phyloP scores from a whole-genome alignment of 2,797 vertebrate species.

The Silurus lanzhouensis region DNA sequence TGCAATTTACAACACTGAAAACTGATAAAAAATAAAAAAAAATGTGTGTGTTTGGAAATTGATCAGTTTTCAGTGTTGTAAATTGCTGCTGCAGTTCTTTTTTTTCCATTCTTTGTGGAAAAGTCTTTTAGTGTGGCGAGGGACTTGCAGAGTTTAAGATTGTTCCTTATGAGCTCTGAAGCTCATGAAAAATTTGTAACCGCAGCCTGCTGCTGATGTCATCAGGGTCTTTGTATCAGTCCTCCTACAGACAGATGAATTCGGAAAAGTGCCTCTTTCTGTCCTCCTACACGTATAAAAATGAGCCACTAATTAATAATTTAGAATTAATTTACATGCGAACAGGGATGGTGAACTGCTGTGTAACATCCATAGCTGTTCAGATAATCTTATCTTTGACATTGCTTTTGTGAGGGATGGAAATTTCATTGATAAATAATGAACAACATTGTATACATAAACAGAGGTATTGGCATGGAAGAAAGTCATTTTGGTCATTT shows the following conservation, averaged over 20 bases:
- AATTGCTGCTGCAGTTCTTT: too few relatives aligned
- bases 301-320: neutral
- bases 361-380: neutral
- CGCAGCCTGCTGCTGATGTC: constrained; percentile 35
- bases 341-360: neutral
- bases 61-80: too few relatives aligned
- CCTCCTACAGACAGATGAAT: neutral
- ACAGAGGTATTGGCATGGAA: too few relatives aligned
- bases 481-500: too few relatives aligned
- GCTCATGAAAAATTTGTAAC: constrained; percentile 28
- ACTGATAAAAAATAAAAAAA: too few relatives aligned
- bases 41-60: too few relatives aligned
- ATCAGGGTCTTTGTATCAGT: neutral
- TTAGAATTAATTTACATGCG: neutral
- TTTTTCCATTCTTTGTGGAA: neutral
- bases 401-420: neutral
- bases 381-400: neutral
- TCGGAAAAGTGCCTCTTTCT: constrained; percentile 9
- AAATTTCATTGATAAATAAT: too few relatives aligned
- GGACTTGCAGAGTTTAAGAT: neutral
- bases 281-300: neutral
- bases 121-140: neutral
- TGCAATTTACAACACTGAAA: too few relatives aligned
- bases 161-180: neutral
- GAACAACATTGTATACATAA: neutral